Percentiles rank a stretch among this genome's conserved stretches.
Conservation (phyloP, 2,113 vertebrate genomes). For the Irena cyanogastra region DNA sequence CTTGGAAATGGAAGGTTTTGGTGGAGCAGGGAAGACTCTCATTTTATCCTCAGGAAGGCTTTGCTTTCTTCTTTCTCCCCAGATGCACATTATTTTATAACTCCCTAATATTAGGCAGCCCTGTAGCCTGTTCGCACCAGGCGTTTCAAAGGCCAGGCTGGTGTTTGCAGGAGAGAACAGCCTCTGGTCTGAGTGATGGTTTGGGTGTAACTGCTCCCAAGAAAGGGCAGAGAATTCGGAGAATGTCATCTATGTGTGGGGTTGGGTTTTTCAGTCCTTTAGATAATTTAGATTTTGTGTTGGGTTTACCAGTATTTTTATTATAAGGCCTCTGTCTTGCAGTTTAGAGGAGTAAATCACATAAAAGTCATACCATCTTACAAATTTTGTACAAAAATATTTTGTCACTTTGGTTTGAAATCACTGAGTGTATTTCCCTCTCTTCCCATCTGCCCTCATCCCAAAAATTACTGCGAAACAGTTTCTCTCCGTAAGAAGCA, state of each 20-base stretch:
- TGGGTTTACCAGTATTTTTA: conserved; percentile 21
- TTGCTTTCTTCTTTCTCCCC: not conserved
- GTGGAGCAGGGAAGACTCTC: not conserved
- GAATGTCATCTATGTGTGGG: conserved; percentile 48
- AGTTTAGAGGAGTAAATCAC: not conserved
- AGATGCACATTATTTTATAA: not conserved
- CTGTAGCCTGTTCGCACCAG: not conserved
- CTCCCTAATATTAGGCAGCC: not conserved
- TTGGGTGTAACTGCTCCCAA: conserved; percentile 51
- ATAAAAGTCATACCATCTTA: not conserved
- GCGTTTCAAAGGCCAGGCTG: not conserved
- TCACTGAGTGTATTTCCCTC: not conserved
- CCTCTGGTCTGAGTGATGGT: conserved; percentile 32
- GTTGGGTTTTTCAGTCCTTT: conserved; percentile 26
- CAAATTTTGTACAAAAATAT: not conserved
- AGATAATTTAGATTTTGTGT: conserved; percentile 14
- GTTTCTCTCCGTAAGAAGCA: not conserved
- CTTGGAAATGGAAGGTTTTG: not conserved
- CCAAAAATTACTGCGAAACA: not conserved
- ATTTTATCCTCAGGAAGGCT: not conserved
- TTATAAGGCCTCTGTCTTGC: not conserved
- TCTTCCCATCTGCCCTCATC: not conserved
- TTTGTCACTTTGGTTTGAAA: not conserved
- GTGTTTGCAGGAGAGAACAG: not conserved
- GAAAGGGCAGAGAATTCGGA: conserved; percentile 45